phyloP scores from a whole-genome alignment of 2,113 vertebrate species.

The rat (Rattus norvegicus) region DNA sequence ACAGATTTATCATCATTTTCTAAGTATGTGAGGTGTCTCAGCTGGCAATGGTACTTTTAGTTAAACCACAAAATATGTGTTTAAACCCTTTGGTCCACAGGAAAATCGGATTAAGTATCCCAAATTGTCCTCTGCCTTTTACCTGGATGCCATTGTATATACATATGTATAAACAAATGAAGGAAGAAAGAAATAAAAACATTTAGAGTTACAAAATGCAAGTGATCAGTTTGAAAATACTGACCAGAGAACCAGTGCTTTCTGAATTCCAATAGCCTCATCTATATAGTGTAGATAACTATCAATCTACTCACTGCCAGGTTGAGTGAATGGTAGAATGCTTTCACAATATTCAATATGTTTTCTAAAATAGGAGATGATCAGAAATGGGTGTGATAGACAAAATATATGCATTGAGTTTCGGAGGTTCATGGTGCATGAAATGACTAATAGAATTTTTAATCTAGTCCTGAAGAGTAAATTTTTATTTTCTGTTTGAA shows the following conservation, averaged over 20 bases:
- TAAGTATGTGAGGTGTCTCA: background rate
- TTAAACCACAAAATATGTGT: background rate
- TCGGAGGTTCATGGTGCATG: background rate
- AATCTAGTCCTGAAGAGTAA: background rate
- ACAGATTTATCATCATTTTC: background rate
- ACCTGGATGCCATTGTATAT: background rate
- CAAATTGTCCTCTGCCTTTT: too few relatives aligned
- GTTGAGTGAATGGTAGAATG: background rate
- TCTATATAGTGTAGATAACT: background rate
- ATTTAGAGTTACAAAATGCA: background rate
- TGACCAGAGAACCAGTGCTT: background rate
- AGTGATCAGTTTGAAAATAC: background rate
- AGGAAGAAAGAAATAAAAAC: background rate
- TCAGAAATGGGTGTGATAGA: background rate
- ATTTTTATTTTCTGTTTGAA: background rate
- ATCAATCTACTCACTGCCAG: background rate
- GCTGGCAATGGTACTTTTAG: background rate
- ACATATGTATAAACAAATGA: background rate
- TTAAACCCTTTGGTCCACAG: background rate
- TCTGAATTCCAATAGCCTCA: background rate
- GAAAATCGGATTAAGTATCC: too few relatives aligned
- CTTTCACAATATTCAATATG: background rate
- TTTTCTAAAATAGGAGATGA: background rate
- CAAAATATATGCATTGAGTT: background rate
- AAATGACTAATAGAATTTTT: background rate